phyloP scores from a whole-genome alignment of 1,140 invertebrate species.

The Neodiprion lecontei region DNA sequence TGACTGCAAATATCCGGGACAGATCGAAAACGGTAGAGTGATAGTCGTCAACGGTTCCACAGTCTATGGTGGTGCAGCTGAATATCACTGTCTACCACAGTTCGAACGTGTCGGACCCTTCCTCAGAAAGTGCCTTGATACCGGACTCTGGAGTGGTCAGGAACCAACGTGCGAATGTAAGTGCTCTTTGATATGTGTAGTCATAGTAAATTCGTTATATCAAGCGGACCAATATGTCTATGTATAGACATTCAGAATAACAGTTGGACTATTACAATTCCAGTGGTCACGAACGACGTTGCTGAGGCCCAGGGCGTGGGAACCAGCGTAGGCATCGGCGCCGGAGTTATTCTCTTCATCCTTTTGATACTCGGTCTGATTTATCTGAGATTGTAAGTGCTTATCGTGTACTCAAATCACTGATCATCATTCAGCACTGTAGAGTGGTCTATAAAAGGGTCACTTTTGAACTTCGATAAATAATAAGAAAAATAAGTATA shows the following conservation, averaged over 20 bases:
- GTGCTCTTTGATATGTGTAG: conserved; percentile 26
- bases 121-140: conserved; percentile 81
- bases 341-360: conserved; percentile 78
- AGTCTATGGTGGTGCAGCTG: conserved; percentile 79
- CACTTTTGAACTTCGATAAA: too few relatives aligned
- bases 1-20: conserved; percentile 79
- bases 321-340: conserved; percentile 80
- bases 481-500: too few relatives aligned
- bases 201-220: not conserved
- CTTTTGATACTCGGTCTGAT: conserved; percentile 77
- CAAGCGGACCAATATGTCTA: too few relatives aligned
- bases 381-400: conserved; percentile 78
- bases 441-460: not conserved
- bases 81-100: conserved; percentile 88
- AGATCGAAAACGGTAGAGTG: conserved; percentile 84
- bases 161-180: conserved; percentile 78
- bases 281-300: conserved; percentile 65
- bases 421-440: not conserved
- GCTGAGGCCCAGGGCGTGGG: conserved; percentile 74
- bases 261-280: conserved; percentile 26
- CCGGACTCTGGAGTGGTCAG: conserved; percentile 83
- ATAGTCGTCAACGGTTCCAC: conserved; percentile 86
- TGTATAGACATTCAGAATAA: too few relatives aligned
- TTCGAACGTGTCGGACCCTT: conserved; percentile 83
- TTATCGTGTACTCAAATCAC: conserved; percentile 17